phyloP scores from a whole-genome alignment of 2,113 vertebrate species.

The Tichodroma muraria region DNA sequence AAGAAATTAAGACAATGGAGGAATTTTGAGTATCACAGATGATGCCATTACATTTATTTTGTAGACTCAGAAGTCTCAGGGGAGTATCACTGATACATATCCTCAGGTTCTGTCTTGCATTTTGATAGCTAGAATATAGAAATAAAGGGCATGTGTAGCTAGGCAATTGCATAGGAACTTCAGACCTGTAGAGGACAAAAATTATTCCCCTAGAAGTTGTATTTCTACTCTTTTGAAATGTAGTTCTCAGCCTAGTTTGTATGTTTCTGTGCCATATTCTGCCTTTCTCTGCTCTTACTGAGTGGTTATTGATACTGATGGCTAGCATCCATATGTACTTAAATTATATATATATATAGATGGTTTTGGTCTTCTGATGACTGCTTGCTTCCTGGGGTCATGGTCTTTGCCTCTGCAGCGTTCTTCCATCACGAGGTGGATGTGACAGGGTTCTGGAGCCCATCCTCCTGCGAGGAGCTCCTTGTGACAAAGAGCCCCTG shows the following conservation, averaged over 20 bases:
- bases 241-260: neutral
- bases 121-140: neutral
- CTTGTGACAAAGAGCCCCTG: neutral
- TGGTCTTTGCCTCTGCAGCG: neutral
- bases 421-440: neutral
- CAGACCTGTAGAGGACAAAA: neutral
- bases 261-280: neutral
- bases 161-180: neutral
- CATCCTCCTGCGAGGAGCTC: neutral
- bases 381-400: neutral
- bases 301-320: neutral
- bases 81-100: neutral
- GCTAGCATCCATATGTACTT: neutral
- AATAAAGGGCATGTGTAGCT: neutral
- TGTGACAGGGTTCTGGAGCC: neutral
- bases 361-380: neutral
- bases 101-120: neutral
- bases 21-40: neutral
- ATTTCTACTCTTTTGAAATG: neutral
- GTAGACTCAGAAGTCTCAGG: neutral
- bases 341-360: neutral
- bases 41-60: neutral
- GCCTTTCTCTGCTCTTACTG: neutral
- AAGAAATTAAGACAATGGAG: neutral
- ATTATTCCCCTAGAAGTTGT: neutral